A percentile compares a stretch with the other conserved stretches of the same genome.
These are phyloP conservation scores for Luidia sarsii DNA, from an alignment of 53 echinoderm and acorn worm genomes.

Conservation along the genomic window DNA sequence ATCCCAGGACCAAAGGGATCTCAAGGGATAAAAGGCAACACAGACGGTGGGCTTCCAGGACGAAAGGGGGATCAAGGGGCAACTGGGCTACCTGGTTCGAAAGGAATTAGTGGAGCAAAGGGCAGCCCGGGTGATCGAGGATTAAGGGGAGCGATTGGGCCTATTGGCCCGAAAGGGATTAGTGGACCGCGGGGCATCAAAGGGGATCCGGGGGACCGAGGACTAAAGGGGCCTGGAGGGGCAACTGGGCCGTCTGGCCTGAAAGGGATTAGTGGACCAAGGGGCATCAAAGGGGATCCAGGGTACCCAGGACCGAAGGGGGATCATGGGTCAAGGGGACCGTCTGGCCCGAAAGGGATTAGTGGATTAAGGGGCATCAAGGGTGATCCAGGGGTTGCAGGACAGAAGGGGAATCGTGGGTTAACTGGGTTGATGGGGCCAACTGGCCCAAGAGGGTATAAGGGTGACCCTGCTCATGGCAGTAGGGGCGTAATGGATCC, in stretches of 20 bases:
- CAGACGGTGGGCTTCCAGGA: no score
- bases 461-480: no score
- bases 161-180: slow-evolving; percentile 8
- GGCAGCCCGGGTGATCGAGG: not conserved
- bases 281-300: not conserved
- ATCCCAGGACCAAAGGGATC: no score
- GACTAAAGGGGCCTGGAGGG: not conserved
- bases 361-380: not conserved
- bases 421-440: not conserved
- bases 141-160: not conserved
- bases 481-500: no score
- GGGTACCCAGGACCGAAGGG: slow-evolving; percentile 1
- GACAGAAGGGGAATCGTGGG: slow-evolving; percentile 4
- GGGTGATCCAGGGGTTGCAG: slow-evolving; percentile 2
- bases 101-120: no score
- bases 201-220: not conserved
- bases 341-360: not conserved
- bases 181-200: not conserved
- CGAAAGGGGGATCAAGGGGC: no score
- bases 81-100: no score
- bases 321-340: not conserved
- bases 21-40: no score
- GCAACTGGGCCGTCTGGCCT: not conserved
- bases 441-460: not conserved
- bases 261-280: not conserved